These are phyloP conservation scores for Pteronotus mesoamericanus DNA, from an alignment of 2,797 vertebrate genomes.

Conservation along the genomic window DNA sequence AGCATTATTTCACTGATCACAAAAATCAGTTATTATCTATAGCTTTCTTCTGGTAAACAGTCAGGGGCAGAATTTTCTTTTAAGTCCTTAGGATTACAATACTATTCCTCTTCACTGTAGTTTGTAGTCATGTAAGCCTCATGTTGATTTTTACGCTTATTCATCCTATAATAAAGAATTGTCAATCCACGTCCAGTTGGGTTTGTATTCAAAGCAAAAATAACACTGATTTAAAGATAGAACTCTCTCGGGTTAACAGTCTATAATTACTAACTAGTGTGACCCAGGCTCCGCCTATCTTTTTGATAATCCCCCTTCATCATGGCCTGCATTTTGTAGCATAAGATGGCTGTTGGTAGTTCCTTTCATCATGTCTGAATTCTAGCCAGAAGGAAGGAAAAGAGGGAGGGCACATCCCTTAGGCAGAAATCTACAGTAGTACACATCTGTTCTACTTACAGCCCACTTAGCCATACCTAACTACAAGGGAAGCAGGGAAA, in stretches of 20 bases:
- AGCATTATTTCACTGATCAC: neutral
- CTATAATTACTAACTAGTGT: neutral
- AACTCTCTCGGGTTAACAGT: neutral
- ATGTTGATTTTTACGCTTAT: neutral
- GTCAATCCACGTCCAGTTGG: neutral
- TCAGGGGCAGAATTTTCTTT: neutral
- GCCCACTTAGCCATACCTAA: neutral
- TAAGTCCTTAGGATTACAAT: neutral
- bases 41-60: neutral
- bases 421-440: neutral
- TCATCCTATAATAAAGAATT: neutral
- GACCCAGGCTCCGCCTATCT: neutral
- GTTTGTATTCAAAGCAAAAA: neutral
- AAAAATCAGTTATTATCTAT: neutral
- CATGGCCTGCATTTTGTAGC: neutral
- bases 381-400: neutral
- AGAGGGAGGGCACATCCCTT: neutral
- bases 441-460: neutral
- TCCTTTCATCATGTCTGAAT: neutral
- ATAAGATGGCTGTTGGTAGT: neutral
- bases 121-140: neutral
- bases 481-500: neutral
- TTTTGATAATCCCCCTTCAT: neutral
- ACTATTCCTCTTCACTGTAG: neutral
- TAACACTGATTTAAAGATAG: neutral